These are phyloP conservation scores for Callaeas wilsoni DNA, from an alignment of 2,113 vertebrate species.

Conservation along the genomic window DNA sequence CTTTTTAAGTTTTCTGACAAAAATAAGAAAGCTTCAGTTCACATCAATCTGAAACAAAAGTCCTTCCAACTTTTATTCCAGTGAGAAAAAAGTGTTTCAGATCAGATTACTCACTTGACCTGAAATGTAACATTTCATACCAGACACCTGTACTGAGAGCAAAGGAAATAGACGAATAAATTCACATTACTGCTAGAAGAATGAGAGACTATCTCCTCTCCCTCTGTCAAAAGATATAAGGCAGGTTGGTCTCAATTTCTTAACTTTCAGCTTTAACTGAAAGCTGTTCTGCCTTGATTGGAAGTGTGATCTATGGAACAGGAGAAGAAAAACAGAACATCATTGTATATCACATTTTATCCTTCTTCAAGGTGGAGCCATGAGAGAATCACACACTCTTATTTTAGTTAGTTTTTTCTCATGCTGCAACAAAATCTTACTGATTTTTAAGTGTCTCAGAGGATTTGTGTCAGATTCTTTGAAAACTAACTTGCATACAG, in stretches of 20 bases:
- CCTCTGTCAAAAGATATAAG: not conserved
- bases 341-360: not conserved
- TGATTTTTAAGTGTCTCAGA: not conserved
- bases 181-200: not conserved
- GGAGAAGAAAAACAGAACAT: not conserved
- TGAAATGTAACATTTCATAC: not conserved
- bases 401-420: not conserved
- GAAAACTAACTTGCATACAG: not conserved
- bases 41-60: not conserved
- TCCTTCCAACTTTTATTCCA: not conserved
- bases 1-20: not conserved
- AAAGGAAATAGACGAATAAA: not conserved
- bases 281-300: not conserved
- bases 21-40: not conserved
- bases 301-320: not conserved
- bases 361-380: not conserved
- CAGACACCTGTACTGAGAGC: not conserved
- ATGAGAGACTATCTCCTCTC: not conserved
- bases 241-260: not conserved
- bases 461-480: not conserved
- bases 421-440: not conserved
- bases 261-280: not conserved
- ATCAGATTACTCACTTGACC: not conserved
- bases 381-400: not conserved
- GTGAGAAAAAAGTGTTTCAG: not conserved